Base-by-base conservation (phyloP, 1,140 invertebrate genomes). In the Drosophila ananassae region DNA sequence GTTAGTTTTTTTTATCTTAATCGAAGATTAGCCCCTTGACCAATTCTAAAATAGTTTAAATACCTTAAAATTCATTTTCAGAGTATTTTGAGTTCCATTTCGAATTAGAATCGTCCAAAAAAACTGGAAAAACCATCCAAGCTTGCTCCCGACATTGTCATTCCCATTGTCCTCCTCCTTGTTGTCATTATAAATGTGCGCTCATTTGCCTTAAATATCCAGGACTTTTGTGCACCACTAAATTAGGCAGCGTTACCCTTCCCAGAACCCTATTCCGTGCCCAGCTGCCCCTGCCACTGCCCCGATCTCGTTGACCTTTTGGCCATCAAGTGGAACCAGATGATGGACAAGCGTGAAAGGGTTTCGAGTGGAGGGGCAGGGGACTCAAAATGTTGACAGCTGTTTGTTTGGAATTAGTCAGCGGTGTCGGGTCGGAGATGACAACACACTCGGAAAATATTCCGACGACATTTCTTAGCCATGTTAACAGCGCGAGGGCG, bases 171-270 rank as follows among this genome's bases (percentile, higher is more conserved):
- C 63, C 41, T 75, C 58, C 72, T 67, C 69, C 74, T 85, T 78
- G 78, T 87, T 87, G 79, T 83, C 83, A 83, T 87, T 87, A 87
- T 87, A 77, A 87, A 87, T 87, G 83, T 87, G 79, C 79, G 72
- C 83, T 87, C 84, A 87, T 87, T 87, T 87, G 83, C 79, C 74
- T 87, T 87, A 85, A 85, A 87, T 87, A 87, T 78, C 69, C 74
- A 71, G 59, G 74, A 85, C 78, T 63, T 87, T 89, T 87, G 71
- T 78, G 83, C 62, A 73, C 74, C 71, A 82, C 61, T 87, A 87
- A 87, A 82, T 85, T 78, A 82, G 82, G 83, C 79, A 58, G 63
- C 44, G 39, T 2, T 22, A 28, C 53, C 28, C 39, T 30, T n/a
- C n/a, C 54, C 6, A 41, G 24, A 21, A 22, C 25, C 22, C 39